A percentile compares a stretch with the other conserved stretches of the same genome.
Conservation (phyloP, 1,140 invertebrate genomes). For the Chelonus insularis region DNA sequence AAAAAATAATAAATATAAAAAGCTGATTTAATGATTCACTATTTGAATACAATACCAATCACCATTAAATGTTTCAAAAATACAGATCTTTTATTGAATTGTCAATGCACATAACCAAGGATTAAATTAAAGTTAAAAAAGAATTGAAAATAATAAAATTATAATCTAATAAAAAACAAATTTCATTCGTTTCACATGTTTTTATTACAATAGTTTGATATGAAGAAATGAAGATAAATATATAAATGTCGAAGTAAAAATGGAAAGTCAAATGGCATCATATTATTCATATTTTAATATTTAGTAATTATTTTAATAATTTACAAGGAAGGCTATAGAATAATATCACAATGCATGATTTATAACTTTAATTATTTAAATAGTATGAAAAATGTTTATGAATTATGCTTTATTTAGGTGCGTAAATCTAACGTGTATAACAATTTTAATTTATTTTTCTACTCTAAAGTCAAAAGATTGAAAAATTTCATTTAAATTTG, state of each 20-base stretch:
- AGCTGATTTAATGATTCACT: too few species aligned
- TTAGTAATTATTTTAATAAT: slow-evolving; percentile 46
- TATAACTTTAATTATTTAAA: slow-evolving; percentile 54
- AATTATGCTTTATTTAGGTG: slow-evolving; percentile 20
- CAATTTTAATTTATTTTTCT: too few species aligned
- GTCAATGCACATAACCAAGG: too few species aligned
- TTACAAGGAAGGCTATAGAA: slow-evolving; percentile 58
- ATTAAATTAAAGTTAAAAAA: too few species aligned
- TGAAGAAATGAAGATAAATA: slow-evolving; percentile 61
- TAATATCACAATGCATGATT: slow-evolving; percentile 63
- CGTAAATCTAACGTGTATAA: too few species aligned
- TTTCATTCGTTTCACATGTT: slow-evolving; percentile 51
- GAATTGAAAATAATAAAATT: too few species aligned
- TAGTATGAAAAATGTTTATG: not conserved
- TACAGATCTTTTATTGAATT: too few species aligned
- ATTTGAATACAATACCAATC: too few species aligned
- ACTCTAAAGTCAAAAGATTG: too few species aligned
- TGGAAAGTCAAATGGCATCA: slow-evolving; percentile 53
- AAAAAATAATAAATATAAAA: too few species aligned
- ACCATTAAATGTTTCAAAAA: too few species aligned
- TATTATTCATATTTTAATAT: slow-evolving; percentile 34
- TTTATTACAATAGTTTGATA: slow-evolving; percentile 60
- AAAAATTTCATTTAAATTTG: too few species aligned
- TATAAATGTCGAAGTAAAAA: slow-evolving; percentile 60
- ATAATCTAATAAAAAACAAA: slow-evolving; percentile 14